Conservation (phyloP, 2,888 invertebrate species). For the Saturnia pavonia region DNA sequence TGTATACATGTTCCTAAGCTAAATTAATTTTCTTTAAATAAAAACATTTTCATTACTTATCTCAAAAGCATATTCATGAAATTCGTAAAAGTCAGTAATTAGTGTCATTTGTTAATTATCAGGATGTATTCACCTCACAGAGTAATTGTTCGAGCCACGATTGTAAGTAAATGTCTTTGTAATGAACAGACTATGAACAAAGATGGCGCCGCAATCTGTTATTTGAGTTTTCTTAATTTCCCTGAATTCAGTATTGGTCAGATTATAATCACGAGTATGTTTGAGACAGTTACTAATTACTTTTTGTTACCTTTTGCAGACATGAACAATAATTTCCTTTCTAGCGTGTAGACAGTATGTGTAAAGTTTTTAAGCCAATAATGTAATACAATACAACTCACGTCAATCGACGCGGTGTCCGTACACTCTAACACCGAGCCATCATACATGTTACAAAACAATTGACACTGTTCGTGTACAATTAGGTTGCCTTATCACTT, state of each 20-base stretch:
- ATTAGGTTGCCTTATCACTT: too few relatives aligned
- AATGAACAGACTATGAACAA: conserved; percentile 46
- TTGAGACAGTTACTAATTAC: not conserved
- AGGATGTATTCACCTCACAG: not conserved
- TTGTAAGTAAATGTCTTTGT: conserved; percentile 38
- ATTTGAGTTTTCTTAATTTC: not conserved
- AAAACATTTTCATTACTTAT: not conserved
- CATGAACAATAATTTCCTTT: not conserved
- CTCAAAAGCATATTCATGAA: not conserved
- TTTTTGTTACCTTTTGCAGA: not conserved
- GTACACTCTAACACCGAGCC: too few relatives aligned
- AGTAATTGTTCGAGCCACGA: conserved; percentile 18
- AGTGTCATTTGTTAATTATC: conserved; percentile 1
- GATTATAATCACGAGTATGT: not conserved
- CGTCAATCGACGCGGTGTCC: too few relatives aligned
- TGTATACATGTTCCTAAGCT: too few relatives aligned
- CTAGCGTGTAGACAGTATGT: not conserved
- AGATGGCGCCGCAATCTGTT: conserved; percentile 30
- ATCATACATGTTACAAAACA: too few relatives aligned
- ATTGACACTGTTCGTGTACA: too few relatives aligned
- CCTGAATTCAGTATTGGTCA: conserved; percentile 2
- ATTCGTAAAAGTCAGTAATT: not conserved
- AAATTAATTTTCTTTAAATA: too few relatives aligned
- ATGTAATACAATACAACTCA: too few relatives aligned
- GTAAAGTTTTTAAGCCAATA: too few relatives aligned